These are phyloP conservation scores for Entomobrya multifasciata DNA, from an alignment of 2,888 invertebrate species.

Conservation along the genomic window DNA sequence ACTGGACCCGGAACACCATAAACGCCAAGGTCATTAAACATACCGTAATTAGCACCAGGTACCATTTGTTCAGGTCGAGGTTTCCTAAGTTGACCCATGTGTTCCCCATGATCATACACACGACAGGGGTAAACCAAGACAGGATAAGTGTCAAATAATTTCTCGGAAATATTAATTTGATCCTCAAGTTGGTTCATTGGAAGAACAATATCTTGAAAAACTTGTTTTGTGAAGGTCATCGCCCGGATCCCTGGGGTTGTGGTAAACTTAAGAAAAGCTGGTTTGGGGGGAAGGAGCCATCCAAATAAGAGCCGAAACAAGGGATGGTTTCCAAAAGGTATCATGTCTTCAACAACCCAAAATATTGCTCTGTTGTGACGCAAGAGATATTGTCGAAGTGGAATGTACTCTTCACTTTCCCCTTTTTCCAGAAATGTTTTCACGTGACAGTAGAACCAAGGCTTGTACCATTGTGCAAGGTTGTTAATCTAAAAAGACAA, in stretches of 20 bases:
- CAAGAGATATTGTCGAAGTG: constrained; percentile 85
- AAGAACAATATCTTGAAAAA: constrained; percentile 87
- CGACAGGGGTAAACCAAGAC: constrained; percentile 87
- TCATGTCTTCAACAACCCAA: constrained; percentile 88
- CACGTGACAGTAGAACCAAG: constrained; percentile 88
- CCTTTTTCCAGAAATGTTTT: constrained; percentile 83
- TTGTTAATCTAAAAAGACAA: constrained; percentile 82
- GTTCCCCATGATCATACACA: constrained; percentile 83
- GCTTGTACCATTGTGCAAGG: constrained; percentile 86
- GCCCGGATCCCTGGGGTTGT: constrained; percentile 87
- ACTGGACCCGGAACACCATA: constrained; percentile 87
- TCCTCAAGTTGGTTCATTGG: constrained; percentile 86
- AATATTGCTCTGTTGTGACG: constrained; percentile 87
- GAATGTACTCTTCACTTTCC: constrained; percentile 84
- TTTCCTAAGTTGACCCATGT: constrained; percentile 84
- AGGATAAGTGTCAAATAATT: constrained; percentile 86
- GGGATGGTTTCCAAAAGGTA: constrained; percentile 86
- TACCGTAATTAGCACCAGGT: constrained; percentile 86
- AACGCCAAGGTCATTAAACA: constrained; percentile 88
- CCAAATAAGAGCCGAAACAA: constrained; percentile 84
- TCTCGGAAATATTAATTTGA: constrained; percentile 85
- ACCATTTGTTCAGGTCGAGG: constrained; percentile 85
- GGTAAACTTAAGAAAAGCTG: constrained; percentile 87
- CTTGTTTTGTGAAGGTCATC: constrained; percentile 87
- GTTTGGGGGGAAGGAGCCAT: constrained; percentile 87